Percentiles rank a stretch among this genome's conserved stretches.
Evolutionary conservation across 2,888 invertebrate genomes (phyloP).

Genomic region (Sesia apiformis): DNA sequence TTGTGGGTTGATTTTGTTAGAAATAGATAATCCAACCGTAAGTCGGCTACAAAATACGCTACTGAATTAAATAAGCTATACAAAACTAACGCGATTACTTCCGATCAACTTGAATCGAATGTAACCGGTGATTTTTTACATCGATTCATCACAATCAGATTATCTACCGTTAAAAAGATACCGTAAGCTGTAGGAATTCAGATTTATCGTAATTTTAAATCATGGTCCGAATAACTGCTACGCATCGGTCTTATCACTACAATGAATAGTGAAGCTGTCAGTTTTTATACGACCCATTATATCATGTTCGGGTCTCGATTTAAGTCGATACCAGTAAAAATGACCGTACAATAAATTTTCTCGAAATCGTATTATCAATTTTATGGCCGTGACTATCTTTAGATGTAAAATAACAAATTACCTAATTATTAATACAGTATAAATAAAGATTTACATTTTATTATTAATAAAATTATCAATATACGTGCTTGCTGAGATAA

Average conservation of each 20-base stretch:
- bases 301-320: background rate
- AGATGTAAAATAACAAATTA: too few species aligned
- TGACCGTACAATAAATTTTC: background rate
- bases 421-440: too few species aligned
- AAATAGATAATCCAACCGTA: too few species aligned
- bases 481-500: too few species aligned
- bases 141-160: slow-evolving; percentile 53
- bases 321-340: slow-evolving; percentile 12
- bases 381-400: background rate
- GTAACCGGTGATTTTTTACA: slow-evolving; percentile 36
- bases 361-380: background rate
- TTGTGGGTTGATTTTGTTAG: too few species aligned
- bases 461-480: too few species aligned
- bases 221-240: slow-evolving; percentile 20
- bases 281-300: slow-evolving; percentile 12
- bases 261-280: slow-evolving; percentile 4
- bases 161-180: slow-evolving; percentile 57
- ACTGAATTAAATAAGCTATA: slow-evolving; percentile 32
- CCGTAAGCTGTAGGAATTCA: slow-evolving; percentile 50
- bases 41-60: too few species aligned
- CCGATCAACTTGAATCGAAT: slow-evolving; percentile 51
- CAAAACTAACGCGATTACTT: slow-evolving; percentile 45
- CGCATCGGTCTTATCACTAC: slow-evolving; percentile 22
- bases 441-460: too few species aligned
- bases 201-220: slow-evolving; percentile 45